These are phyloP conservation scores for Henicopernis longicauda DNA, from an alignment of 2,113 vertebrate genomes.

Conservation along the genomic window DNA sequence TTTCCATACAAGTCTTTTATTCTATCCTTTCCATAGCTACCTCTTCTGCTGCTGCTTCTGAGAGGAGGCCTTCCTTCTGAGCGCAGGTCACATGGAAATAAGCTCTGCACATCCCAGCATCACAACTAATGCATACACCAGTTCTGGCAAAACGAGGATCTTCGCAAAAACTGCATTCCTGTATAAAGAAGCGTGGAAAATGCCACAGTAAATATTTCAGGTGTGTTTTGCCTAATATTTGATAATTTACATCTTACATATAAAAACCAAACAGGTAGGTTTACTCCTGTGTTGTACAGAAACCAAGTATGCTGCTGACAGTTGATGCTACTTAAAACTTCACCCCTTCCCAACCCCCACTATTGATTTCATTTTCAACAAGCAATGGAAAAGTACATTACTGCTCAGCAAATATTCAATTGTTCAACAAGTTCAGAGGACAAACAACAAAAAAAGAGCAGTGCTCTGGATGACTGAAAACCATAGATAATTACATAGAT, in stretches of 20 bases:
- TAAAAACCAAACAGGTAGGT: background rate
- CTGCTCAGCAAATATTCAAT: background rate
- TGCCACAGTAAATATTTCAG: background rate
- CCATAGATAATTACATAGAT: background rate
- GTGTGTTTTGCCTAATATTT: background rate
- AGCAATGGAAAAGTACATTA: background rate
- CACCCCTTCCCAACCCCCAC: background rate
- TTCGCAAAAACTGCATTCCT: slow-evolving; percentile 99
- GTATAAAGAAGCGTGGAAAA: background rate
- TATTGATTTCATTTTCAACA: background rate
- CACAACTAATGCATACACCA: slow-evolving; percentile 97
- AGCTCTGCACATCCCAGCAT: slow-evolving; percentile 97
- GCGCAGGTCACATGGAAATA: slow-evolving; percentile 98
- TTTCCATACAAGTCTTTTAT: background rate
- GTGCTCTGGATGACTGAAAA: background rate
- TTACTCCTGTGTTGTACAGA: background rate
- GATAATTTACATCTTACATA: background rate
- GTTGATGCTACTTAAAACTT: background rate
- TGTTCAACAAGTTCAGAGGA: background rate
- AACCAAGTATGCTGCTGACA: background rate
- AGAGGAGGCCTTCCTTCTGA: slow-evolving; percentile 95
- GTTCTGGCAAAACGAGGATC: slow-evolving; percentile 94
- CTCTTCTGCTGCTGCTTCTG: slow-evolving; percentile 97
- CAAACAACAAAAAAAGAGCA: background rate
- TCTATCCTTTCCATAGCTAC: slow-evolving; percentile 62